A percentile compares a stretch with the other conserved stretches of the same genome.
phyloP scores from a whole-genome alignment of 1,140 invertebrate genomes.

The Philopotamus ludificatus region DNA sequence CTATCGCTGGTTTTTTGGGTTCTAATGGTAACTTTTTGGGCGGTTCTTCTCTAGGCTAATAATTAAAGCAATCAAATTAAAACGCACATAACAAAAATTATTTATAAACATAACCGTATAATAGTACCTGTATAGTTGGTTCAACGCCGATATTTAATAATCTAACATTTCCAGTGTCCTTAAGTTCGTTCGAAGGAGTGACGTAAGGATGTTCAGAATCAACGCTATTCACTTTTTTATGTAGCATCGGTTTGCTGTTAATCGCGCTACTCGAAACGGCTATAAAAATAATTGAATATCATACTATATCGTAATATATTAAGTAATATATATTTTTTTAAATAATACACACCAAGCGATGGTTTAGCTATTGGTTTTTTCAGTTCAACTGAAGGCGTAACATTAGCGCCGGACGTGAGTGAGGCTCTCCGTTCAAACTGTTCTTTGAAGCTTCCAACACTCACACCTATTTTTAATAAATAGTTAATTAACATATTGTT shows the following conservation, averaged over 20 bases:
- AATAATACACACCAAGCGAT: slow-evolving; percentile 12
- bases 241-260: slow-evolving; percentile 42
- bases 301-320: background rate
- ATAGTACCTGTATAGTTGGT: slow-evolving; percentile 42
- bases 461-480: slow-evolving; percentile 56
- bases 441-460: slow-evolving; percentile 79
- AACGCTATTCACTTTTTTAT: slow-evolving; percentile 54
- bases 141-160: slow-evolving; percentile 55
- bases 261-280: slow-evolving; percentile 12
- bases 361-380: slow-evolving; percentile 28
- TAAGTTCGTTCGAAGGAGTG: slow-evolving; percentile 42
- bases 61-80: background rate
- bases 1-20: slow-evolving; percentile 18
- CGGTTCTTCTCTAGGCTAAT: slow-evolving; percentile 25
- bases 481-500: slow-evolving; percentile 19
- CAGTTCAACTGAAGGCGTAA: slow-evolving; percentile 23
- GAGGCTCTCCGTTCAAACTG: slow-evolving; percentile 78
- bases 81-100: background rate
- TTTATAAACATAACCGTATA: background rate
- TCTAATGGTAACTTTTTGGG: background rate
- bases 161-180: slow-evolving; percentile 43
- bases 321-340: background rate
- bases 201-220: slow-evolving; percentile 48
- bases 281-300: background rate
- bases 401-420: slow-evolving; percentile 51